Base-by-base conservation (phyloP, 2,888 invertebrate species). In the Cotesia congregata region DNA sequence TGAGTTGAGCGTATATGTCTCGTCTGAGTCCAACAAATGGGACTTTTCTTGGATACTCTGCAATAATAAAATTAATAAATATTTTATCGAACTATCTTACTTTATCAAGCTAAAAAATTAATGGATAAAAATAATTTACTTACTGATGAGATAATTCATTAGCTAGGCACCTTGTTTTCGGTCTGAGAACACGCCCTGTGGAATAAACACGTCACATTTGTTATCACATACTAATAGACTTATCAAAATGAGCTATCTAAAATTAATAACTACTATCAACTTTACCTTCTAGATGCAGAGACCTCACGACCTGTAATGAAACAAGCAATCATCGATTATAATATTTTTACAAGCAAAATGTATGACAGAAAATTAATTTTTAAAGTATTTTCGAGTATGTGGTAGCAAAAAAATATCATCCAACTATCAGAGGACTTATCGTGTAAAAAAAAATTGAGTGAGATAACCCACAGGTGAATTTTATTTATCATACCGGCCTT, bases 1-100 rank as follows among this genome's bases (percentile, higher is more conserved):
- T 86, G 80, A 77, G 89, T 85, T 41, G 88, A 85, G 70, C 82
- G 84, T 74, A 89, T 82, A 75, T 86, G 84, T 82, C 86, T 85
- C 50, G 80, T 79, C 73, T 86, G 87, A 73, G 83, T 85, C 87
- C 86, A 87, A 80, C 80, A 79, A 65, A 84, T 80, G 50, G 80
- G 78, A 60, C 80, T 82, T 65, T 82, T 76, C 72, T 83, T 86
- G 64, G 77, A 80, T 74, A 79, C 79, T 40, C 83, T 83, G 76
- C 72, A 65, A 30, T 65, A 62, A 62, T 78, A 80, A 79, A 61
- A 30, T 30, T 30, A 2, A 0, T 61, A 6, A 65, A 62, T n/a
- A 20, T 12, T 62, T 30, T 64, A 39, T 50, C 17, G 7, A 17
- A 12, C 20, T 15, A 62, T 20, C 15, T 62, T 4, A 62, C 15